phyloP scores from a whole-genome alignment of 2,797 vertebrate species.

The Acanthis flammea region DNA sequence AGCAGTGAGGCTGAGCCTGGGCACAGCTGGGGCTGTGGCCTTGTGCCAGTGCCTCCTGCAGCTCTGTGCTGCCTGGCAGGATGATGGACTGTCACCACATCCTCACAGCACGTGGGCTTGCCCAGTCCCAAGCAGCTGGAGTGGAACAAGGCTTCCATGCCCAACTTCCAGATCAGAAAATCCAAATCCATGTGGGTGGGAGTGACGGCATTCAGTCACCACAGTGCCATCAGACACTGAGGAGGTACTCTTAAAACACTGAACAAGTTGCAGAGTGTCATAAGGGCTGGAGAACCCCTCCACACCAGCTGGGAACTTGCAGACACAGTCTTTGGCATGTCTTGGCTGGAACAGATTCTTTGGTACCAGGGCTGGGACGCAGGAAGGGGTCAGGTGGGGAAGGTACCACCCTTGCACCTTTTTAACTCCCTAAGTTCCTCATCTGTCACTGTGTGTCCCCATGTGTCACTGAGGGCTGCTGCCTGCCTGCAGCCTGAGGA shows the following conservation, averaged over 20 bases:
- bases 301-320: not conserved
- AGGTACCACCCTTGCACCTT: not conserved
- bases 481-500: not conserved
- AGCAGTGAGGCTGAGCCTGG: not conserved
- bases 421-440: accelerated
- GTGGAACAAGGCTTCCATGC: not conserved
- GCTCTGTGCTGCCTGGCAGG: not conserved
- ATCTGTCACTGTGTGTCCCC: accelerated
- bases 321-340: not conserved
- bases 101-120: not conserved
- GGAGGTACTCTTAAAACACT: not conserved
- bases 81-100: accelerated
- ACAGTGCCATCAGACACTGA: not conserved
- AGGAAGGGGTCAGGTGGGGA: not conserved
- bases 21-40: not conserved
- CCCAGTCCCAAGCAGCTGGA: not conserved
- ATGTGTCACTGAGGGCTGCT: accelerated
- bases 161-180: not conserved
- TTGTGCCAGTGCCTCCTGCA: not conserved
- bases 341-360: not conserved
- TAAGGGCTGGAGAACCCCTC: not conserved
- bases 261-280: accelerated
- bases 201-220: not conserved
- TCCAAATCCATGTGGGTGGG: not conserved
- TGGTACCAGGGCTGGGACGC: not conserved